These are phyloP conservation scores for Cephus cinctus DNA, from an alignment of 1,140 invertebrate species.

Conservation along the genomic window DNA sequence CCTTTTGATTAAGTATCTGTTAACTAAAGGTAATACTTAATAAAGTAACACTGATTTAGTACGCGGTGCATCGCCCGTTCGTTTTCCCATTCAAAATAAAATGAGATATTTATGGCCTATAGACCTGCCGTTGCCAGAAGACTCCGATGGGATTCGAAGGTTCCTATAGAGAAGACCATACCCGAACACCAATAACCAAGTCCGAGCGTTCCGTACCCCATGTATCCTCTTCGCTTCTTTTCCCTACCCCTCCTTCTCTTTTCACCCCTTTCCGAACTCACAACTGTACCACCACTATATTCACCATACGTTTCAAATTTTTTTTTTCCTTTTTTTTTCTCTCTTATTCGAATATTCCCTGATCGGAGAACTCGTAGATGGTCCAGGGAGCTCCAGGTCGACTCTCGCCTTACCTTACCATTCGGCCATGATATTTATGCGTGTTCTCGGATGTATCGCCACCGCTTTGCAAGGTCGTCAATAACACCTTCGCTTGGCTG, in stretches of 20 bases:
- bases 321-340: neutral
- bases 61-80: slow-evolving; percentile 35
- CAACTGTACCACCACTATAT: no score
- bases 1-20: slow-evolving; percentile 60
- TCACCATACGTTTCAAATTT: no score
- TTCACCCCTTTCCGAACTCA: no score
- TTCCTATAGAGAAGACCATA: slow-evolving; percentile 6
- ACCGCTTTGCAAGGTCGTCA: slow-evolving; percentile 33
- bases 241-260: no score
- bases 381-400: neutral
- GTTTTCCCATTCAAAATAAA: slow-evolving; percentile 56
- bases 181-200: no score
- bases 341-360: neutral
- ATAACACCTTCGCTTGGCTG: slow-evolving; percentile 29
- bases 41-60: slow-evolving; percentile 59
- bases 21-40: slow-evolving; percentile 60
- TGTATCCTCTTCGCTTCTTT: no score
- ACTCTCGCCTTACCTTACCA: slow-evolving; percentile 1
- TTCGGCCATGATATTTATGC: slow-evolving; percentile 33
- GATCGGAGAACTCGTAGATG: no score
- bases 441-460: slow-evolving; percentile 34
- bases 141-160: slow-evolving; percentile 29
- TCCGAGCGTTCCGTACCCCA: no score
- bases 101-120: slow-evolving; percentile 53
- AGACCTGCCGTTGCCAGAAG: slow-evolving; percentile 13